Evolutionary conservation across 2,888 invertebrate species (phyloP), one percentile per base, ranked within the genome.

Genomic region (Chelonus formosanus): DNA sequence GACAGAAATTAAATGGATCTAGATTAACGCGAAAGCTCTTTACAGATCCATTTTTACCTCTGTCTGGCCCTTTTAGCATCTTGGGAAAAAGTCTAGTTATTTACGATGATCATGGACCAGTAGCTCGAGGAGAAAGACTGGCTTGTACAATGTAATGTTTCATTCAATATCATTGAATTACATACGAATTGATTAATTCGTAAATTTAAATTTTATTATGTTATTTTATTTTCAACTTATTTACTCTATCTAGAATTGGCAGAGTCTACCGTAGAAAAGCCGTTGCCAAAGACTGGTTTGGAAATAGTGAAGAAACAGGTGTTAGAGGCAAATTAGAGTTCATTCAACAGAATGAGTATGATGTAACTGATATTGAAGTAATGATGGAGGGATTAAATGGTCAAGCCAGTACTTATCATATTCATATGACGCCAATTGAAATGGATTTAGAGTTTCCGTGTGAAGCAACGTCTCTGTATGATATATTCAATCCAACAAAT

Each of bases 281-380:
- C 0, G 94, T 96, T 1, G 92, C 90, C 0, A 91, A 90, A 75
- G 93, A 95, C 77, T 96, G 96, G 96, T 94, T 93, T 83, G 91
- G 93, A 4, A 95, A 95, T 83, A 93, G 92, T 0, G 88, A 89
- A 67, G 84, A 85, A 0, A 83, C 90, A 45, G 83, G 87, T 0
- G 86, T 93, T 31, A 88, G 87, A 76, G 95, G 95, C 6, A 90
- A 90, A 82, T 83, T 95, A 32, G 95, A 95, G 85, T 89, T 96
- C 73, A 87, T 90, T 48, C 96, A 96, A 84, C 93, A 95, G 84
- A 92, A 93, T 0, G 92, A 92, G 83, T 95, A 94, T 78, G 95
- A 95, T 81, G 84, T 91, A 61, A 92, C 93, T 58, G 92, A 93
- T 76, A 88, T 93, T 5, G 90, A 93, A 78, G 89, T 95, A 32